Conservation (phyloP, 2,888 invertebrate species). For the Aphidoletes aphidimyza region DNA sequence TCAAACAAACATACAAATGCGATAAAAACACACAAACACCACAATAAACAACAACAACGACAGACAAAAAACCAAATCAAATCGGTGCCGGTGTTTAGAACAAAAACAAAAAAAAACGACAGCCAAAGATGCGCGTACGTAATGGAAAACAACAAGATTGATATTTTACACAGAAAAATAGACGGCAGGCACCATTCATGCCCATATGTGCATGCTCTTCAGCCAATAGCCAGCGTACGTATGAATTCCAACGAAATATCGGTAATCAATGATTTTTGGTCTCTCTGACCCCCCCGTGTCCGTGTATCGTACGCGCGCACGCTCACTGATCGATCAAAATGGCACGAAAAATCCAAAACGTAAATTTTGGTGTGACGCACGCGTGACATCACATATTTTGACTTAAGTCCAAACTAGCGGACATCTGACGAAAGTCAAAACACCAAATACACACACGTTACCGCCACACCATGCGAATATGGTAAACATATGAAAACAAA, state of each 20-base stretch:
- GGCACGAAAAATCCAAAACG: constrained; percentile 26
- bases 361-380: constrained; percentile 47
- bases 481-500: too few species aligned
- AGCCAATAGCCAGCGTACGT: background rate
- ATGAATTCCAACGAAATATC: background rate
- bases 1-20: too few species aligned
- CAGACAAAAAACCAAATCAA: too few species aligned
- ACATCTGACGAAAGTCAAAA: too few species aligned
- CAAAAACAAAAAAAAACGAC: background rate
- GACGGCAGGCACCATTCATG: background rate
- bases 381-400: background rate
- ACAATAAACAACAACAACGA: too few species aligned
- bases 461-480: too few species aligned
- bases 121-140: background rate
- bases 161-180: background rate
- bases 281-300: background rate
- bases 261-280: background rate
- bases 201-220: background rate
- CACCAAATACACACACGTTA: too few species aligned
- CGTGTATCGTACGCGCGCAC: too few species aligned
- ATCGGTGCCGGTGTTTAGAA: background rate
- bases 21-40: too few species aligned
- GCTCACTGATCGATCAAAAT: background rate
- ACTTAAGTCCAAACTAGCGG: background rate
- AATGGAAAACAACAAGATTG: background rate